phyloP scores from a whole-genome alignment of 1,140 invertebrate species.

The Drosophila parvula region DNA sequence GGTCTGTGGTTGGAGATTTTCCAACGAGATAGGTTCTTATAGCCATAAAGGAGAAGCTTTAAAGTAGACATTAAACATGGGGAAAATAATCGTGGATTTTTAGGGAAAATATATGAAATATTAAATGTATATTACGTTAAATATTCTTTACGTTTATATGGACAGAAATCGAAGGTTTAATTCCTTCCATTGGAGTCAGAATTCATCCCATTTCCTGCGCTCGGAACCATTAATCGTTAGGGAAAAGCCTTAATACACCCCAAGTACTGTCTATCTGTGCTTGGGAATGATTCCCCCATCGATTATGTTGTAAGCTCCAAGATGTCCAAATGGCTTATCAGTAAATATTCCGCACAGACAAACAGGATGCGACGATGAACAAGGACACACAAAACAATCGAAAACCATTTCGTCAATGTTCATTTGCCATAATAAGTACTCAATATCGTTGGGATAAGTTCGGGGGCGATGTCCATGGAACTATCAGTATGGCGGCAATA shows the following conservation, averaged over 20 bases:
- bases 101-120: neutral
- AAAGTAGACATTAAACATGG: neutral
- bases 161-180: neutral
- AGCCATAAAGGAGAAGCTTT: neutral
- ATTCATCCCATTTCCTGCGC: neutral
- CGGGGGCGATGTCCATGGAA: constrained; percentile 32
- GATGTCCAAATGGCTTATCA: constrained; percentile 42
- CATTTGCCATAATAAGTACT: constrained; percentile 48
- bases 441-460: constrained; percentile 13
- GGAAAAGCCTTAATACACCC: constrained; percentile 14
- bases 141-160: neutral
- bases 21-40: too few species aligned
- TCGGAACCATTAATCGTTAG: constrained; percentile 27
- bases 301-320: constrained; percentile 36
- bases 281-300: constrained; percentile 33
- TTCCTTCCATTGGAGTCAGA: neutral
- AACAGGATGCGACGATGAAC: constrained; percentile 4
- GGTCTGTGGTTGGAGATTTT: neutral
- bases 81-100: neutral
- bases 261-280: constrained; percentile 8
- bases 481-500: constrained; percentile 50
- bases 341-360: constrained; percentile 27
- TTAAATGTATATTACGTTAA: neutral
- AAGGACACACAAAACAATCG: constrained; percentile 28
- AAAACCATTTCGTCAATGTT: constrained; percentile 49